Conservation (phyloP, 2,797 vertebrate species). For the Poecile montanus region DNA sequence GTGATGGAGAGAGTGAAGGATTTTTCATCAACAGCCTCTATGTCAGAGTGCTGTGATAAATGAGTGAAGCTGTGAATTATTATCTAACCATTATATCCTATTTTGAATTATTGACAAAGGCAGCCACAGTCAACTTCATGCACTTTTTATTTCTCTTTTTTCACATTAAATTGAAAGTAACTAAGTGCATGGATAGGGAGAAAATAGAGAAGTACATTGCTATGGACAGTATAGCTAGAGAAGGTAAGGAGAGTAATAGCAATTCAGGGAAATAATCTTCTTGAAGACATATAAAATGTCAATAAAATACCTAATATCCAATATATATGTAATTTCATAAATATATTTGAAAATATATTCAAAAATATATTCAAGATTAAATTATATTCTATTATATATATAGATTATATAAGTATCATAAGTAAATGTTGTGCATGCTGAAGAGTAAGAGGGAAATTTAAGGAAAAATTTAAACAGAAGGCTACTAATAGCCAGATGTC, state of each 20-base stretch:
- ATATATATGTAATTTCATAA: background rate
- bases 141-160: background rate
- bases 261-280: background rate
- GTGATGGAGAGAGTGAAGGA: background rate
- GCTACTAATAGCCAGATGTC: background rate
- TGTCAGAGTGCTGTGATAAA: background rate
- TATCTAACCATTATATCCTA: background rate
- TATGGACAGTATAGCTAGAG: background rate
- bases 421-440: background rate
- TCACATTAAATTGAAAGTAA: background rate
- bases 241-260: background rate
- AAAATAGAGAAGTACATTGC: background rate
- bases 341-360: background rate
- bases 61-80: background rate
- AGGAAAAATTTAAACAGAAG: background rate
- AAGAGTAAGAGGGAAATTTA: background rate
- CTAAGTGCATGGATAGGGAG: background rate
- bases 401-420: background rate
- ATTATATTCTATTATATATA: too few relatives aligned
- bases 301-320: background rate
- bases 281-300: background rate
- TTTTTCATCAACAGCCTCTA: background rate
- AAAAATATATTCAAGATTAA: background rate
- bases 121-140: background rate
- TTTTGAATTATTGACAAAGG: background rate